A percentile compares a stretch with the other conserved stretches of the same genome.
phyloP scores from a whole-genome alignment of 1,140 invertebrate genomes.

The Cryptotermes secundus region DNA sequence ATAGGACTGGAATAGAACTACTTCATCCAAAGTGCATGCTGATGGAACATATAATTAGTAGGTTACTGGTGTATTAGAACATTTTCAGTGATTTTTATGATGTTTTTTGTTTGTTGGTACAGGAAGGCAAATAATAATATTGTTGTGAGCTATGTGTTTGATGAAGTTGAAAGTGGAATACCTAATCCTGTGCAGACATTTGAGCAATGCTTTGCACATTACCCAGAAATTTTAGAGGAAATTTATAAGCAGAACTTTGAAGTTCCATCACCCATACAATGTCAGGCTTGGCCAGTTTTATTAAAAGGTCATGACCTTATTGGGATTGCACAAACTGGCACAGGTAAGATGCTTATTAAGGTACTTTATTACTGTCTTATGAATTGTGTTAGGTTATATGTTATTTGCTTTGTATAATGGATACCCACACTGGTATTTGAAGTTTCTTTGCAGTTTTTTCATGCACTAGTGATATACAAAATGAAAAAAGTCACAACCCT shows the following conservation, averaged over 20 bases:
- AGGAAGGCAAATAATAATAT: slow-evolving; percentile 66
- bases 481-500: too few species aligned
- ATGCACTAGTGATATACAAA: too few species aligned
- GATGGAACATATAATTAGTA: too few species aligned
- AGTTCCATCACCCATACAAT: slow-evolving; percentile 86
- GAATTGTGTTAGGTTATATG: too few species aligned
- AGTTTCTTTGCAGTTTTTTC: too few species aligned
- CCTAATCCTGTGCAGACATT: slow-evolving; percentile 84
- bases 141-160: slow-evolving; percentile 55
- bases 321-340: slow-evolving; percentile 91
- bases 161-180: slow-evolving; percentile 53
- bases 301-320: slow-evolving; percentile 84
- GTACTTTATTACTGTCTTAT: neutral
- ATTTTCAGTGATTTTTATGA: neutral
- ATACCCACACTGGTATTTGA: too few species aligned
- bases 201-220: slow-evolving; percentile 71
- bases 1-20: too few species aligned
- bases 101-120: slow-evolving; percentile 35
- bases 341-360: slow-evolving; percentile 55
- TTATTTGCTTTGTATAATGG: too few species aligned
- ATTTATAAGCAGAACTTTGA: slow-evolving; percentile 80
- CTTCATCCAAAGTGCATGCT: too few species aligned
- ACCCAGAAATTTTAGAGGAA: slow-evolving; percentile 56
- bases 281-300: slow-evolving; percentile 86
- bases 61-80: neutral